Percentiles rank a stretch among this genome's conserved stretches.
Evolutionary conservation across 2,888 invertebrate species (phyloP).

Genomic region (Saturnia pavonia): DNA sequence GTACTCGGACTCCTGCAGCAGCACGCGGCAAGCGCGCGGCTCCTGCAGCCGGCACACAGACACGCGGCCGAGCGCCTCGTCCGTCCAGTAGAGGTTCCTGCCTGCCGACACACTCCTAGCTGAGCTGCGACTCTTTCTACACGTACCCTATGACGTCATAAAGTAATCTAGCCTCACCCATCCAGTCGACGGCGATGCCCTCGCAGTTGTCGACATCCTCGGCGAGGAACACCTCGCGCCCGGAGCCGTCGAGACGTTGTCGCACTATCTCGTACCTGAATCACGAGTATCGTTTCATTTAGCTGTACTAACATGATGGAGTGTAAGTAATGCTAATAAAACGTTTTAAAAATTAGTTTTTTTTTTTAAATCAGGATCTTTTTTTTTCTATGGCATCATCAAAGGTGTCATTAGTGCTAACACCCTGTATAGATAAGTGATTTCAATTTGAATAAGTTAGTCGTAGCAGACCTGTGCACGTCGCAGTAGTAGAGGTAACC

Average conservation of each 20-base stretch:
- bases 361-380: no score
- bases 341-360: no score
- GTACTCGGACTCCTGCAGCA: constrained; percentile 83
- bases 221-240: constrained; percentile 80
- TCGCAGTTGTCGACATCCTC: constrained; percentile 84
- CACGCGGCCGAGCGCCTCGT: constrained; percentile 85
- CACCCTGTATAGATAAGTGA: no score
- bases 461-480: constrained; percentile 64
- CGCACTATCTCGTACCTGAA: constrained; percentile 84
- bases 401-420: no score
- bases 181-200: constrained; percentile 92
- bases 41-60: constrained; percentile 85
- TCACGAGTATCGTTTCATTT: no score
- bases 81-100: constrained; percentile 91
- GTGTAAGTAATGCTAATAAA: no score
- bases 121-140: neutral
- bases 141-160: neutral
- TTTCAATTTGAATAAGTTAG: no score
- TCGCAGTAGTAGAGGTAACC: constrained; percentile 85
- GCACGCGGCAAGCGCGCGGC: constrained; percentile 77
- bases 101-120: constrained; percentile 39
- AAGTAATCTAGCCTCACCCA: constrained; percentile 67
- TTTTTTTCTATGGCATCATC: no score
- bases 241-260: constrained; percentile 83
- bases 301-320: no score